phyloP scores from a whole-genome alignment of 1,140 invertebrate species.

The Drosophila neocordata region DNA sequence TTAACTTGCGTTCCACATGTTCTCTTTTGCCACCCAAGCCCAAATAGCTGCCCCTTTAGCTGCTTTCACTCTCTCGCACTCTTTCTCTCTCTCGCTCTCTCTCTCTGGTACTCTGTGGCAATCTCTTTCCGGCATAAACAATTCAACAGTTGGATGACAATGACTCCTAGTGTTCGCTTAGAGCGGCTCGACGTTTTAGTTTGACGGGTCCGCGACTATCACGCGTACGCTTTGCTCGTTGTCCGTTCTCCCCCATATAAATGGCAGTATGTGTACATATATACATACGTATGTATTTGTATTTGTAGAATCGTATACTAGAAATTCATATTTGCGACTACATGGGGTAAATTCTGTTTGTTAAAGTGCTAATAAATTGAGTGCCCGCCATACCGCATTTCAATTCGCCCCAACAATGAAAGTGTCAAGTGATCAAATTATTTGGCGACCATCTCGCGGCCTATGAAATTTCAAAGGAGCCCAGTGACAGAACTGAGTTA shows the following conservation, averaged over 20 bases:
- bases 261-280: neutral
- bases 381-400: conserved; percentile 51
- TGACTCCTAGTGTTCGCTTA: conserved; percentile 26
- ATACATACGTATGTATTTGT: neutral
- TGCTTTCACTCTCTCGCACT: no score
- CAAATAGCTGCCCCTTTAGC: neutral
- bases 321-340: conserved; percentile 47
- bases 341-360: conserved; percentile 60
- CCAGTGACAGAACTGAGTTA: conserved; percentile 8
- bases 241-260: neutral
- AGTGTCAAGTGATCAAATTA: conserved; percentile 37
- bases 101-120: conserved; percentile 1
- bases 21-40: conserved; percentile 6
- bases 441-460: conserved; percentile 10
- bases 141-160: conserved; percentile 31
- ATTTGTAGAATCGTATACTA: conserved; percentile 46
- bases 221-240: conserved; percentile 14
- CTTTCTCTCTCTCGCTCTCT: neutral
- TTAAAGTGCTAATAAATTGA: conserved; percentile 80
- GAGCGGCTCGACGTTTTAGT: conserved; percentile 37
- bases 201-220: conserved; percentile 39
- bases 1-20: conserved; percentile 36
- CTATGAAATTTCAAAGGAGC: conserved; percentile 48
- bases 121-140: conserved; percentile 16
- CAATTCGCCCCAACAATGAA: conserved; percentile 55